Conservation (phyloP, 2,113 vertebrate species). For the Rhegmatorhina hoffmannsi region DNA sequence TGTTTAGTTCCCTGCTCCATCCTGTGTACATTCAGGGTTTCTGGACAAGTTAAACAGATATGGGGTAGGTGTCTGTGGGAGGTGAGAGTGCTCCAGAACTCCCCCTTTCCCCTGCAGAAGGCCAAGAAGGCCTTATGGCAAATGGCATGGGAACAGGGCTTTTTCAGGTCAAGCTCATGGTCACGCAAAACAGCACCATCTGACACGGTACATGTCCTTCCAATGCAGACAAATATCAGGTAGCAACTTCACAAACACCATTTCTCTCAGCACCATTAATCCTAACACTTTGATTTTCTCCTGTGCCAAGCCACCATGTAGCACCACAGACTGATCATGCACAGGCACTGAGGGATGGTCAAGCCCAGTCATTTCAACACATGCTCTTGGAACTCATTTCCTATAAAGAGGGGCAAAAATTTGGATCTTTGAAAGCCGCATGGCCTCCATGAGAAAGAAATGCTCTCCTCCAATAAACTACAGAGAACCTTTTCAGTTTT, state of each 20-base stretch:
- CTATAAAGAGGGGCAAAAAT: not conserved
- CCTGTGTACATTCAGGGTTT: not conserved
- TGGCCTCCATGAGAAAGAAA: not conserved
- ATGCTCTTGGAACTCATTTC: not conserved
- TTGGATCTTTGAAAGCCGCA: not conserved
- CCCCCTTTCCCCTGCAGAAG: not conserved
- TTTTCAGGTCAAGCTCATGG: not conserved
- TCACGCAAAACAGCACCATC: not conserved
- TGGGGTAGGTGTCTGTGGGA: not conserved
- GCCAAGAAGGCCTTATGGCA: not conserved
- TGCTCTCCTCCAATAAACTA: not conserved
- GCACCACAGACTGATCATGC: rapidly evolving
- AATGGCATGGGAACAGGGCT: not conserved
- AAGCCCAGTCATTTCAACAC: not conserved
- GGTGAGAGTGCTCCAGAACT: too few relatives aligned
- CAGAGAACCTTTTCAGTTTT: not conserved
- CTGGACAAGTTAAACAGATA: not conserved
- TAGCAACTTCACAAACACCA: not conserved
- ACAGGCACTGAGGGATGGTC: not conserved
- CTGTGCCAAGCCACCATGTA: not conserved
- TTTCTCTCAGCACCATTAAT: not conserved
- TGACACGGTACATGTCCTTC: rapidly evolving
- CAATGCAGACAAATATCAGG: not conserved
- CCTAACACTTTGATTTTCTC: not conserved
- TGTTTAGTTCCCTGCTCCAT: not conserved